Base-by-base conservation (phyloP, 2,797 vertebrate genomes). In the Chelidonichthys spinosus region DNA sequence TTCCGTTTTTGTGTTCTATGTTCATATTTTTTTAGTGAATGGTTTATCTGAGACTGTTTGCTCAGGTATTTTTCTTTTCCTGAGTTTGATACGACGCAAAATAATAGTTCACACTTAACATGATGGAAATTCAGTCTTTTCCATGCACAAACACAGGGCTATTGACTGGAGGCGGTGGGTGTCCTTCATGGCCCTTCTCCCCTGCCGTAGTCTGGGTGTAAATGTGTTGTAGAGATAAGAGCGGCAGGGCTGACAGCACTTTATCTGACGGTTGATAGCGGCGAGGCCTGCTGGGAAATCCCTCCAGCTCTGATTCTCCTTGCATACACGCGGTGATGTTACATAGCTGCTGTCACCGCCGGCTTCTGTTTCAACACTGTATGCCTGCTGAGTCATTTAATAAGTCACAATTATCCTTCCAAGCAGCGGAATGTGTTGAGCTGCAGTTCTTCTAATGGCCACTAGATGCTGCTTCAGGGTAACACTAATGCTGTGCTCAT, bases 211-310 rank as follows among this genome's bases (percentile, higher is more conserved):
- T n/a, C 14, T 14, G 73, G 76, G 81, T 85, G 89, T 88, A 83
- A 90, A 90, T 85, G 89, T 89, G 89, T 69, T 55, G 79, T 59
- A 52, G n/a, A 83, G 89, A 90, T 90, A 90, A 85, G 70, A 61
- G 73, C 5, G 0, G 55, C 58, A 4, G 55, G 83, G 86, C 77
- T 85, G 85, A 89, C 87, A 84, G 80, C 53, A 15, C 79, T 70
- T 86, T 86, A 89, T 89, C 89, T 66, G 54, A 74, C 62, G 37
- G 60, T 75, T 56, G 88, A 89, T 89, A 86, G 75, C 47, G 7
- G 59, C 9, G 10, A 56, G 25, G 65, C 37, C 64, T 36, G 65
- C 50, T 50, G 64, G 68, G 77, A 63, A 75, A 72, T 54, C 46
- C 69, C 67, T 71, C 62, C 5, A 60, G 56, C 72, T 69, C 68